These are phyloP conservation scores for Meloidogyne hapla DNA, from an alignment of 1,140 invertebrate species.

Conservation along the genomic window DNA sequence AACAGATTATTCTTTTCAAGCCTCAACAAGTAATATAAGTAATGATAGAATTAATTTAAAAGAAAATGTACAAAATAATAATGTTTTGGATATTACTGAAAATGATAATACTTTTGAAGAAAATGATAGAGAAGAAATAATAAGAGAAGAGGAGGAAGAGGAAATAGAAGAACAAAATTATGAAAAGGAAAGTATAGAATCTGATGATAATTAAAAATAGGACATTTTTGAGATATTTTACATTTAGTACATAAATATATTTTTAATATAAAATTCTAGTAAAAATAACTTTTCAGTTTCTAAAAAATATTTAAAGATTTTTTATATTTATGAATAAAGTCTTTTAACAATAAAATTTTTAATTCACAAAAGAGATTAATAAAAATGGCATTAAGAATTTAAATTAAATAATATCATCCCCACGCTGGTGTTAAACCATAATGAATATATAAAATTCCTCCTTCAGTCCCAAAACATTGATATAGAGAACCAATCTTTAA, in stretches of 20 bases:
- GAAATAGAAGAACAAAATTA: not conserved
- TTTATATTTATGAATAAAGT: too few species aligned
- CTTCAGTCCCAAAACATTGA: constrained; percentile 21
- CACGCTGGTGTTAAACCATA: constrained; percentile 12
- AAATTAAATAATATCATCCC: not conserved
- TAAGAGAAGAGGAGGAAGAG: not conserved
- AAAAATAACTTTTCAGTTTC: too few species aligned
- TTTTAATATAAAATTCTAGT: too few species aligned
- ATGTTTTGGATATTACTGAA: not conserved
- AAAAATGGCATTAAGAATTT: too few species aligned
- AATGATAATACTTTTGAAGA: not conserved
- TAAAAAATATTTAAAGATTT: too few species aligned
- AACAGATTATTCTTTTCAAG: not conserved
- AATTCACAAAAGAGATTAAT: too few species aligned
- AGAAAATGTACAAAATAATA: not conserved
- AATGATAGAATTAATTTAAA: not conserved
- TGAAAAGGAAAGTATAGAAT: not conserved
- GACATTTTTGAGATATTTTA: too few species aligned
- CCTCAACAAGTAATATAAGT: not conserved
- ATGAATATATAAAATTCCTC: constrained; percentile 15
- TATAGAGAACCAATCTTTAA: constrained; percentile 1
- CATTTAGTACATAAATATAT: too few species aligned
- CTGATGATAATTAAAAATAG: too few species aligned
- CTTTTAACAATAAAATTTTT: too few species aligned
- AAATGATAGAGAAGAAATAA: not conserved